phyloP scores from a whole-genome alignment of 92 coral and sea anemone genomes.

The Epizoanthus fatuus region DNA sequence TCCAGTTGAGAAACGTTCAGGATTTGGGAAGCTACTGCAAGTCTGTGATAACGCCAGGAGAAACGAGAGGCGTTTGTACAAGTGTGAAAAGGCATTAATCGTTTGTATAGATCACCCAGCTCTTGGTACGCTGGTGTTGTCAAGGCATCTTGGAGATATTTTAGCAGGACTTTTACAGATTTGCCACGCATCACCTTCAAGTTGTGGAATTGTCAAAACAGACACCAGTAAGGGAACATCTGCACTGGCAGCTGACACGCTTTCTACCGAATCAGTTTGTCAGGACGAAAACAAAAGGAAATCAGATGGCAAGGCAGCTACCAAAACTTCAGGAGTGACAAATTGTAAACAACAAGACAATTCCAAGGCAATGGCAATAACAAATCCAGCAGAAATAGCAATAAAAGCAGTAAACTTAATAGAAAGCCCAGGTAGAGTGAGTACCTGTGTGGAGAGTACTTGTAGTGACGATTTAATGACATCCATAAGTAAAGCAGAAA shows the following conservation, averaged over 20 bases:
- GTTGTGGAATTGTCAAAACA: constrained; percentile 26
- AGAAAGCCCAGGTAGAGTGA: neutral
- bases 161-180: constrained; percentile 87
- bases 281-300: neutral
- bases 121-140: constrained; percentile 83
- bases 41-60: constrained; percentile 24
- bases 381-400: neutral
- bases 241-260: neutral
- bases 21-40: constrained; percentile 71
- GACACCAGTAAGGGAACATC: too few species aligned
- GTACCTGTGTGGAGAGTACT: neutral
- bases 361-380: neutral
- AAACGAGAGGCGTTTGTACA: constrained; percentile 76
- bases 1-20: constrained; percentile 88
- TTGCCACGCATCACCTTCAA: constrained; percentile 64
- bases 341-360: neutral
- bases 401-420: neutral
- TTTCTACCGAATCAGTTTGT: neutral
- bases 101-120: constrained; percentile 76
- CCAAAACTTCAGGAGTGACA: neutral
- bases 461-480: neutral
- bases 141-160: constrained; percentile 90
- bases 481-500: constrained; percentile 61
- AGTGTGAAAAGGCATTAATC: constrained; percentile 71
- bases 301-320: neutral